Evolutionary conservation across 2,113 vertebrate species (phyloP).

Genomic region (Laticauda laticaudata): DNA sequence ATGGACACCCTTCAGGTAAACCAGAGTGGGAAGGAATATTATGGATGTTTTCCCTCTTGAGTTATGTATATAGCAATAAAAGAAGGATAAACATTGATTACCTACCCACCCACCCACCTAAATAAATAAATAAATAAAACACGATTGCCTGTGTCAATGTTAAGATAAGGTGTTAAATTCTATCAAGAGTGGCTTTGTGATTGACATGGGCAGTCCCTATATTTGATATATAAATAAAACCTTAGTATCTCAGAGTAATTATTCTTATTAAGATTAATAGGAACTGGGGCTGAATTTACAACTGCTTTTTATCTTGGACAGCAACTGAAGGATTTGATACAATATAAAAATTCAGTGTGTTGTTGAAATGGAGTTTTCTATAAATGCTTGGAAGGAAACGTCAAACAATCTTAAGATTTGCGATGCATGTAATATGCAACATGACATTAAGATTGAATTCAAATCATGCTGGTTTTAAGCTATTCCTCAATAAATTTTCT

Average conservation of each 20-base stretch:
- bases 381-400: neutral
- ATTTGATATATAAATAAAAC: too few species aligned
- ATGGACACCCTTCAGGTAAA: too few species aligned
- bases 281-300: neutral
- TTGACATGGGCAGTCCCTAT: too few species aligned
- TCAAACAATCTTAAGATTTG: neutral
- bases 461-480: neutral
- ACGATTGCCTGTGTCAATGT: fast-evolving
- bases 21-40: too few species aligned
- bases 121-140: too few species aligned
- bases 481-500: neutral
- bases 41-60: too few species aligned
- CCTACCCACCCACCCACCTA: too few species aligned
- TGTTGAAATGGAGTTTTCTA: neutral
- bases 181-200: too few species aligned
- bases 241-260: neutral
- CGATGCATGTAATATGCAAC: neutral
- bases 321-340: neutral
- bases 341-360: neutral
- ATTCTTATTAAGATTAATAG: neutral
- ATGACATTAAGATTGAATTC: neutral
- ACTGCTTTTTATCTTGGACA: neutral
- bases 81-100: too few species aligned
- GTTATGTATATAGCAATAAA: too few species aligned
- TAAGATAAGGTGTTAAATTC: neutral